Evolutionary conservation across 2,113 vertebrate species (phyloP), one percentile per base, ranked within the genome.

Genomic region (Sinosuthora webbiana): DNA sequence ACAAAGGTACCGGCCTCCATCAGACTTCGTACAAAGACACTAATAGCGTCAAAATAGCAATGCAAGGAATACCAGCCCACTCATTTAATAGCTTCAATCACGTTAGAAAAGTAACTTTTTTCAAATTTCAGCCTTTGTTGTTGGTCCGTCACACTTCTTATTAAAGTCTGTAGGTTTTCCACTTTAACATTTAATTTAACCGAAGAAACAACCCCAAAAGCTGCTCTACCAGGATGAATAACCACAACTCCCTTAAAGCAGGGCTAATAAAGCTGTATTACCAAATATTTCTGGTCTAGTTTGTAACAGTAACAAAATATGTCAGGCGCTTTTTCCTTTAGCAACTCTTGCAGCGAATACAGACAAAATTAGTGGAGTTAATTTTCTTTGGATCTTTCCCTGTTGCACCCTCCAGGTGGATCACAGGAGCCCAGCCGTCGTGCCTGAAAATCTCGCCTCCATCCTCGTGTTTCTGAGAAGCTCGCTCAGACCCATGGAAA

Each of bases 21-120:
- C 22, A 35, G 12, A 3, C 4, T 44, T 22, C 11, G 7, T 49
- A 23, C 16, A 30, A 64, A 45, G 15, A 60, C 14, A 20, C 35
- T 23, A 16, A 11, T 11, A 14, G 4, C 6, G 8, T 53, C 39
- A 19, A 44, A 60, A 45, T 8, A 53, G 28, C 39, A n/a, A 45
- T 15, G 15, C 3, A 4, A 4, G 6, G 60, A 0, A 23, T 47
- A 8, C 3, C 3, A 6, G 4, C 35, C 21, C 6, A 3, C 13
- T 22, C 22, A 8, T 24, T 28, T 24, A 10, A 23, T 21, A 18
- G 31, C 9, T 75, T 88, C 10, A 16, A 0, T 41, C 41, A 8
- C 15, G 8, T 39, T 30, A 8, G 18, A 75, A 39, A 30, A 35
- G 7, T 35, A 10, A 19, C 17, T 55, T 47, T 47, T 10, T 35